Conservation (phyloP, 2,113 vertebrate genomes). For the Lampris megalopsis region DNA sequence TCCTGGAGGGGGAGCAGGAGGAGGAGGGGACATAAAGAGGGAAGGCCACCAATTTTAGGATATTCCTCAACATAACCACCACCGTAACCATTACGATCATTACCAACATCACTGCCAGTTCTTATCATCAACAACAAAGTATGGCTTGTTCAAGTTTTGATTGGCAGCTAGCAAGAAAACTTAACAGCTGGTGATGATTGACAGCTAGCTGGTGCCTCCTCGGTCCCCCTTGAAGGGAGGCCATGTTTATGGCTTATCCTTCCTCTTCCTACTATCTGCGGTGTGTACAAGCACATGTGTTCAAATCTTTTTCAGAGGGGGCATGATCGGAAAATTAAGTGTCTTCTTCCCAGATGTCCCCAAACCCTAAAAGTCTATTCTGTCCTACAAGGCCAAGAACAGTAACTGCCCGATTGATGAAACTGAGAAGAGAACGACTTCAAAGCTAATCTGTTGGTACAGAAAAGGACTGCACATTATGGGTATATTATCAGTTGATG, state of each 20-base stretch:
- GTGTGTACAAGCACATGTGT: not conserved
- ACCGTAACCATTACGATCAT: too few species aligned
- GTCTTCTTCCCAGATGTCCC: not conserved
- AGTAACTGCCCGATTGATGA: not conserved
- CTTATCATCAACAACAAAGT: conserved; percentile 17
- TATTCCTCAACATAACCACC: not conserved
- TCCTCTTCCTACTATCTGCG: conserved; percentile 4
- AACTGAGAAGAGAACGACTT: not conserved
- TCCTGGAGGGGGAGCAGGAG: not conserved
- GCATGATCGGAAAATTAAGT: not conserved
- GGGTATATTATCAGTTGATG: too few species aligned
- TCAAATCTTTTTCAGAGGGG: not conserved
- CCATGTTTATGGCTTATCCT: conserved; percentile 55
- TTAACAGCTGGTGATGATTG: not conserved
- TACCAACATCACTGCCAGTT: too few species aligned
- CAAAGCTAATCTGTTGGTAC: too few species aligned
- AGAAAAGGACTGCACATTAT: too few species aligned
- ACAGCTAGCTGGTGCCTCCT: conserved; percentile 29
- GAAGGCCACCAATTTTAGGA: too few species aligned
- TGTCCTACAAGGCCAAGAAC: too few species aligned
- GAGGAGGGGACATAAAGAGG: not conserved
- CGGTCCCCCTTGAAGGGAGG: not conserved
- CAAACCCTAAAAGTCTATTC: too few species aligned
- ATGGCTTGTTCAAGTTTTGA: conserved; percentile 48
- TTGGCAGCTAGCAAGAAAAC: not conserved